Conservation (phyloP, 1,140 invertebrate genomes). For the Cherax quadricarinatus region DNA sequence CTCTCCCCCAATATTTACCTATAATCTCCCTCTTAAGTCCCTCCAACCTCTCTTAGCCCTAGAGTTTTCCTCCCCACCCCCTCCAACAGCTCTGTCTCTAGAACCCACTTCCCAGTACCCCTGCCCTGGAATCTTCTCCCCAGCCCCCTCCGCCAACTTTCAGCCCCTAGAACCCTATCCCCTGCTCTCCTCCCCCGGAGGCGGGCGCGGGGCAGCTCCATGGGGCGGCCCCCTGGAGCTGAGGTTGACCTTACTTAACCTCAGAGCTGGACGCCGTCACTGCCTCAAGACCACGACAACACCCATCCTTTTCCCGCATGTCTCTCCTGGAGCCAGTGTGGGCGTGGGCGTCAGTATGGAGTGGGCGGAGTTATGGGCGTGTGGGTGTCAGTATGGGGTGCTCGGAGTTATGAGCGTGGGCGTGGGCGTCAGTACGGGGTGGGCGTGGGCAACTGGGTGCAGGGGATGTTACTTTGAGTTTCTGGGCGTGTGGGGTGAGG, state of each 20-base stretch:
- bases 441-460: no score
- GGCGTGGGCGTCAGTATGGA: neutral
- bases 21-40: neutral
- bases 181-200: neutral
- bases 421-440: neutral
- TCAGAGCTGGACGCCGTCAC: constrained; percentile 10
- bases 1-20: neutral
- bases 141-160: neutral
- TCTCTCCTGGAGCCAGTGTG: neutral
- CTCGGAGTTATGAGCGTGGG: neutral
- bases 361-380: neutral
- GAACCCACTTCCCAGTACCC: neutral
- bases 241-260: constrained; percentile 22
- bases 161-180: neutral
- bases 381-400: neutral
- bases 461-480: no score
- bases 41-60: neutral
- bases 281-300: neutral
- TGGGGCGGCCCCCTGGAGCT: no score
- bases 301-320: neutral
- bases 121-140: neutral
- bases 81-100: neutral
- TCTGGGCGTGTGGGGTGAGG: no score
- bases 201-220: no score
- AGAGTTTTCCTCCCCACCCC: neutral